Conservation (phyloP, 2,113 vertebrate genomes). For the Upupa epops region DNA sequence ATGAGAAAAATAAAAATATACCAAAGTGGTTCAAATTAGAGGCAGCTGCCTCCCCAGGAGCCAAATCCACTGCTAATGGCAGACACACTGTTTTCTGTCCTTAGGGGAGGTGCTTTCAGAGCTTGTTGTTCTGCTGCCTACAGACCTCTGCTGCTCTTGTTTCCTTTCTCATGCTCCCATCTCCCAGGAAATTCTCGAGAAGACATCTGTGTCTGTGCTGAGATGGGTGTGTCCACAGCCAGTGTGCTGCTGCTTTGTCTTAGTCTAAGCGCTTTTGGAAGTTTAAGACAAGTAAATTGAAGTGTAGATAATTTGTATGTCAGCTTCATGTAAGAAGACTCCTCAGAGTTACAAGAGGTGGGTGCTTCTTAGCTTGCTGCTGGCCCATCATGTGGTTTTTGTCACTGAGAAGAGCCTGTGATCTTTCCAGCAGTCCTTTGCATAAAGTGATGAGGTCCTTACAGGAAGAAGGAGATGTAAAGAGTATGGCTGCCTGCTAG, state of each 20-base stretch:
- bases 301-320: neutral
- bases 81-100: neutral
- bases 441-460: neutral
- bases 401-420: neutral
- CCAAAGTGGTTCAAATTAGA: neutral
- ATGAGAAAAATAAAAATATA: neutral
- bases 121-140: neutral
- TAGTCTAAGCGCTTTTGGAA: neutral
- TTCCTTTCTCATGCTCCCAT: neutral
- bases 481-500: neutral
- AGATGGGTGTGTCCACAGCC: neutral
- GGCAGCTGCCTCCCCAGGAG: neutral
- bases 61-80: neutral
- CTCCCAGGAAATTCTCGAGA: neutral
- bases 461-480: neutral
- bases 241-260: neutral
- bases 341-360: neutral
- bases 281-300: neutral
- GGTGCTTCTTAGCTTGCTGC: neutral
- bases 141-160: neutral
- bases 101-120: slow-evolving; percentile 2
- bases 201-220: neutral
- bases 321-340: neutral
- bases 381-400: accelerated
- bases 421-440: neutral